phyloP scores from a whole-genome alignment of 2,888 invertebrate species.

The Andrena hattorfiana region DNA sequence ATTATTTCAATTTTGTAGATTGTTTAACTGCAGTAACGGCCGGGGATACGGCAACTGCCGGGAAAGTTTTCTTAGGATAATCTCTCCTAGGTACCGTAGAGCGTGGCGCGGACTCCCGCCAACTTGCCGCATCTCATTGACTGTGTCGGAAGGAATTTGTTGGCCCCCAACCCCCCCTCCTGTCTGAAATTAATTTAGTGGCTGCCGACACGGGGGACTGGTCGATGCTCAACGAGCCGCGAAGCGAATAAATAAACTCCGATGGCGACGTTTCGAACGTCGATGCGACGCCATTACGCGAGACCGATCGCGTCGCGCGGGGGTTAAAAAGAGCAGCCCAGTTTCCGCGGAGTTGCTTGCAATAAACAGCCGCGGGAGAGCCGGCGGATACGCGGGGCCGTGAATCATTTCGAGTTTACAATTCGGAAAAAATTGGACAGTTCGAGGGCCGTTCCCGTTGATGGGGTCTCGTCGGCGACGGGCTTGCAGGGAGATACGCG shows the following conservation, averaged over 20 bases:
- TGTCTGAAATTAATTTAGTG: slow-evolving; percentile 72
- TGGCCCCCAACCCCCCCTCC: slow-evolving; percentile 33
- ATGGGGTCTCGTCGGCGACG: slow-evolving; percentile 35
- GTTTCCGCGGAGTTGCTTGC: slow-evolving; percentile 37
- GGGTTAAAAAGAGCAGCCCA: slow-evolving; percentile 43
- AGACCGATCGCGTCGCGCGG: slow-evolving; percentile 29
- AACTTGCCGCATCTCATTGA: slow-evolving; percentile 67
- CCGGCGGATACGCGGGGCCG: slow-evolving; percentile 37
- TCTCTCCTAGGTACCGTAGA: slow-evolving; percentile 69
- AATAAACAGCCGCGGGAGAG: slow-evolving; percentile 63
- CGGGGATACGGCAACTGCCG: slow-evolving; percentile 62
- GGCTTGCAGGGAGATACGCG: slow-evolving; percentile 29
- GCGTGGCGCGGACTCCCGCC: slow-evolving; percentile 29
- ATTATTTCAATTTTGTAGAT: slow-evolving; percentile 81
- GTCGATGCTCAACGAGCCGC: slow-evolving; percentile 67
- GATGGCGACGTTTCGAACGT: slow-evolving; percentile 36
- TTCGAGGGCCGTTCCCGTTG: slow-evolving; percentile 46
- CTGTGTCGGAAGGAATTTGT: slow-evolving; percentile 73
- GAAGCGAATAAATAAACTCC: slow-evolving; percentile 68
- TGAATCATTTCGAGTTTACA: slow-evolving; percentile 61
- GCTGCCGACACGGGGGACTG: slow-evolving; percentile 25
- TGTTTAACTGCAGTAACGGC: slow-evolving; percentile 77
- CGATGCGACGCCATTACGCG: slow-evolving; percentile 61
- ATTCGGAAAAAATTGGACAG: slow-evolving; percentile 50
- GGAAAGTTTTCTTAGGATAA: slow-evolving; percentile 74